Evolutionary conservation across 2,113 vertebrate genomes (phyloP), one percentile per base, ranked within the genome.

Genomic region (Oncorhynchus mykiss): DNA sequence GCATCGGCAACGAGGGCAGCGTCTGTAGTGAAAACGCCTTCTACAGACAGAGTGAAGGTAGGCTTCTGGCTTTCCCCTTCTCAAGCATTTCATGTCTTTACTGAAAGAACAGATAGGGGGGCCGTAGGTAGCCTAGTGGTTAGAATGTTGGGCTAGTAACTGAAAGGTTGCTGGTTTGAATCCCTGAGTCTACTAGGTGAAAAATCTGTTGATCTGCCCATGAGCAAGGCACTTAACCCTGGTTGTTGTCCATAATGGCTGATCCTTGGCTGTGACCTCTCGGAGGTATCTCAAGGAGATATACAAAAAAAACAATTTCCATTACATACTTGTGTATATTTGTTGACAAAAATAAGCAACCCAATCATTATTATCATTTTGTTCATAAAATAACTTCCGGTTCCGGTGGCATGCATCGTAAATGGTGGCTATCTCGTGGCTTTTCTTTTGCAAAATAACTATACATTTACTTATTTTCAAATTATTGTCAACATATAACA

Each of bases 31-130:
- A 98, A 85, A 95, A 95, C 2, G 89, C 95, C 0, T 97, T 97
- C 89, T 97, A 96, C 88, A 92, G 87, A 82, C 96, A 99, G 82
- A 94, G 91, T 72, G 94, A 97, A 96, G 97, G 97, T 99, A 86
- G 59, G 74, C 18, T 31, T 39, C 66, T 2, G 66, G 39, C 39
- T 45, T 45, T 27, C 29, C 12, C 20, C 4, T 54, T 27, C 29
- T 24, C 24, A 16, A n/a, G 59, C 1, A 62, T 22, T 16, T 16
- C 59, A 62, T 22, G 3, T 2, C 6, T 62, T 22, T 22, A 62
- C 2, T 60, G 59, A 7, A 60, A 60, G 16, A 60, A 2, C 59
- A 60, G 18, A 60, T 1, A 60, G 1, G 16, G 20, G 11, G 1
- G 59, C 6, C 20, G 11, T 60, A 6, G 5, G 59, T 22, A 8